Percentiles rank a stretch among this genome's conserved stretches.
phyloP scores from a whole-genome alignment of 2,797 vertebrate genomes.

The Pitangus sulphuratus region DNA sequence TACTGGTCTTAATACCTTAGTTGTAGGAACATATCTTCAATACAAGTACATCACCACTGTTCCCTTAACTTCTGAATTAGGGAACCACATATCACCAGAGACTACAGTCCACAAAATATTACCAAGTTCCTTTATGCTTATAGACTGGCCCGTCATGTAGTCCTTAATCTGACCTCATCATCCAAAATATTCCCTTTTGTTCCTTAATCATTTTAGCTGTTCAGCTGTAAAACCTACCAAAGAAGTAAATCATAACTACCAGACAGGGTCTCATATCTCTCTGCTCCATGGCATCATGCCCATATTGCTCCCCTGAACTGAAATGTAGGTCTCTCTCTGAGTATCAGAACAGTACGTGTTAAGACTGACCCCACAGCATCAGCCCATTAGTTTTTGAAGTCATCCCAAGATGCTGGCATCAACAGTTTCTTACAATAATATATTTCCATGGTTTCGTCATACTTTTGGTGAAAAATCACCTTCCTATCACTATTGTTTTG shows the following conservation, averaged over 20 bases:
- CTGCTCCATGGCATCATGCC: not conserved
- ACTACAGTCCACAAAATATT: not conserved
- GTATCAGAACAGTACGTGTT: not conserved
- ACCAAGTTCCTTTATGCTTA: not conserved
- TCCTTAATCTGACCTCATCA: not conserved
- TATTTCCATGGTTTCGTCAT: not conserved
- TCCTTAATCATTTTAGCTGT: not conserved
- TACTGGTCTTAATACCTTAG: fast-evolving
- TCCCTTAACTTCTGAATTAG: not conserved
- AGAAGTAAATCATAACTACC: not conserved
- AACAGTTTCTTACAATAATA: not conserved
- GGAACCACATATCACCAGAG: not conserved
- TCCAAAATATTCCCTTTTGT: not conserved
- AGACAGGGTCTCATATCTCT: not conserved
- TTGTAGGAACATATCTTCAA: not conserved
- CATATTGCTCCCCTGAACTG: not conserved
- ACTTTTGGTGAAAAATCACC: not conserved
- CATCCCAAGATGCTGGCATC: not conserved
- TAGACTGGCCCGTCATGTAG: not conserved
- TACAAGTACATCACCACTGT: not conserved
- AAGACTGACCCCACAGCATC: not conserved
- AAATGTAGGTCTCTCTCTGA: not conserved
- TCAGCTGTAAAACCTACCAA: not conserved
- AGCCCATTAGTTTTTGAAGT: not conserved
- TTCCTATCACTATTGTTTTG: not conserved